Evolutionary conservation across 2,113 vertebrate species (phyloP).

Genomic region (Thryonomys swinderianus): DNA sequence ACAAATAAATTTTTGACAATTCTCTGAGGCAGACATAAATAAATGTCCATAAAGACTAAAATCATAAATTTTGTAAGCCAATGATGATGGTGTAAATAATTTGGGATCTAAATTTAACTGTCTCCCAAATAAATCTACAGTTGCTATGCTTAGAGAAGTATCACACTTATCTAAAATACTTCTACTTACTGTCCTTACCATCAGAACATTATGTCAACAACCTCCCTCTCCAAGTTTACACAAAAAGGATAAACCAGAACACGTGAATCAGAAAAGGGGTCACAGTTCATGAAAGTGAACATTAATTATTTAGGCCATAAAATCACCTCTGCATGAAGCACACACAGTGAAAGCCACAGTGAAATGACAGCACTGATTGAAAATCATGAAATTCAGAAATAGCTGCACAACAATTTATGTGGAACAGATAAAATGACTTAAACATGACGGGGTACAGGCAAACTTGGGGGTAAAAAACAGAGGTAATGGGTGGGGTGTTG

Average conservation of each 20-base stretch:
- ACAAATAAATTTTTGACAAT: background rate
- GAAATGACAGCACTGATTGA: background rate
- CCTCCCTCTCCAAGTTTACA: background rate
- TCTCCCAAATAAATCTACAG: background rate
- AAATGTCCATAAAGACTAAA: background rate
- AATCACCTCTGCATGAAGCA: background rate
- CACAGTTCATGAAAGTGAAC: background rate
- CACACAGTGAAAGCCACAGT: background rate
- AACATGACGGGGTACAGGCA: rapidly evolving
- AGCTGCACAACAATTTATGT: background rate
- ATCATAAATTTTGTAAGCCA: background rate
- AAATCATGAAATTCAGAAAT: background rate
- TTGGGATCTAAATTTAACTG: background rate
- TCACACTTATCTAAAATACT: background rate
- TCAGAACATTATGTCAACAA: background rate
- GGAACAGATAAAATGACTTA: background rate
- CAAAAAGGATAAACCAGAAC: background rate
- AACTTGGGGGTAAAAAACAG: background rate
- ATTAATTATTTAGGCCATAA: background rate
- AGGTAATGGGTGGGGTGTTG: background rate
- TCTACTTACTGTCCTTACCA: background rate
- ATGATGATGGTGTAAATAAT: background rate
- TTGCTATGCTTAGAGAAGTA: background rate
- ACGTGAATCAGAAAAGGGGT: background rate
- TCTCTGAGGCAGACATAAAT: background rate